phyloP scores from a whole-genome alignment of 2,797 vertebrate genomes.

The Lates japonicus region DNA sequence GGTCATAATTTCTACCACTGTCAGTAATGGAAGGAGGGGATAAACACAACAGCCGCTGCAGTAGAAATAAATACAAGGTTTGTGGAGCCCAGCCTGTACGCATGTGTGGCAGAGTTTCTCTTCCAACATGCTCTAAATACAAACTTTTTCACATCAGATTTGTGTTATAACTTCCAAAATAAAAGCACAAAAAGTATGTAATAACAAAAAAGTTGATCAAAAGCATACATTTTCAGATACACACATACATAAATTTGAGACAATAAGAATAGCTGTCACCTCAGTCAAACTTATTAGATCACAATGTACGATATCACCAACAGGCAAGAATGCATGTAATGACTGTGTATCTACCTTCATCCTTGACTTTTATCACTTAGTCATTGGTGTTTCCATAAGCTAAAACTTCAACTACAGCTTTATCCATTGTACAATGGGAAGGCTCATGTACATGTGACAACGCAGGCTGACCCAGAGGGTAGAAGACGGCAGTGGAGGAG shows the following conservation, averaged over 20 bases:
- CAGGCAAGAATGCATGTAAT: not conserved
- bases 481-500: conserved; percentile 40
- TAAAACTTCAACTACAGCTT: conserved; percentile 49
- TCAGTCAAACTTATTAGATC: conserved; percentile 19
- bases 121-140: not conserved
- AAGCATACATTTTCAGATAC: too few species aligned
- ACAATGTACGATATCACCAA: conserved; percentile 1
- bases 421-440: conserved; percentile 33
- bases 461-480: conserved; percentile 55
- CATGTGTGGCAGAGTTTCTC: conserved; percentile 8
- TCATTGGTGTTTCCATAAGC: conserved; percentile 22
- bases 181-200: not conserved
- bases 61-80: conserved; percentile 49
- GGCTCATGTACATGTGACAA: conserved; percentile 33
- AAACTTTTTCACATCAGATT: conserved; percentile 8
- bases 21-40: conserved; percentile 78
- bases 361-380: conserved; percentile 31
- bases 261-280: not conserved
- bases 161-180: not conserved
- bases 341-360: conserved; percentile 9
- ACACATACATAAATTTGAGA: too few species aligned
- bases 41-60: conserved; percentile 66
- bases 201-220: not conserved
- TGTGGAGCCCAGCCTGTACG: not conserved
- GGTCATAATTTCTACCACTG: conserved; percentile 81